Conservation (phyloP, 2,888 invertebrate species). For the Ophion costatus region DNA sequence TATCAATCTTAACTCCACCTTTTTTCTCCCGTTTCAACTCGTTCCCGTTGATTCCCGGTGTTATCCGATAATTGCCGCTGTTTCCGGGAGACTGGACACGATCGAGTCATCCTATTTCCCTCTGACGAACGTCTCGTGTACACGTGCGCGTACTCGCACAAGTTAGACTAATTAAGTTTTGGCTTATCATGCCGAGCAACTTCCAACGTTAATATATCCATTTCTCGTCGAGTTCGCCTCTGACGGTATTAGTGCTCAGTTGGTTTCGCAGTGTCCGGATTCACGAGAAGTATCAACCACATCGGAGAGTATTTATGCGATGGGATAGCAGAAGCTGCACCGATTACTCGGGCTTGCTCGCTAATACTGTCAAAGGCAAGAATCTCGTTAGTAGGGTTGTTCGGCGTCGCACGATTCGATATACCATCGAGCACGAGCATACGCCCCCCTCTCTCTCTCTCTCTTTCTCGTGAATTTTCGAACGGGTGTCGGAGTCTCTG, state of each 20-base stretch:
- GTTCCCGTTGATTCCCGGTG: not conserved
- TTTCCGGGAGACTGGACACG: not conserved
- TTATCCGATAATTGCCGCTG: not conserved
- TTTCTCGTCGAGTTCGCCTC: constrained; percentile 22
- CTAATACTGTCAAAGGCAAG: constrained; percentile 48
- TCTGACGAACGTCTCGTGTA: not conserved
- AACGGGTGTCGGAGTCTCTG: constrained; percentile 16
- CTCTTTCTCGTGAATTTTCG: constrained; percentile 38
- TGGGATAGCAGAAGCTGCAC: constrained; percentile 11
- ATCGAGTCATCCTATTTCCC: not conserved
- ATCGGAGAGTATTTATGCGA: constrained; percentile 16
- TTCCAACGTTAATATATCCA: constrained; percentile 12
- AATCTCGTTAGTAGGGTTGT: constrained; percentile 38
- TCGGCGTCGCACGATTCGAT: constrained; percentile 1
- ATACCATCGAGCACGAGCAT: constrained; percentile 9
- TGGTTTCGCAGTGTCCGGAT: constrained; percentile 26
- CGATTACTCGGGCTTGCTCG: constrained; percentile 15
- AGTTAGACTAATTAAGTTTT: constrained; percentile 33
- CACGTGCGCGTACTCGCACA: not conserved
- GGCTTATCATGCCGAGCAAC: not conserved
- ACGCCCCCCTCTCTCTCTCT: not conserved
- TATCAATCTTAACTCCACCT: not conserved
- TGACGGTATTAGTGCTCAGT: constrained; percentile 15
- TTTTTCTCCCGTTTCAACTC: not conserved
- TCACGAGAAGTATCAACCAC: constrained; percentile 24